Conservation (phyloP, 2,888 invertebrate species). For the Schizaphis graminum region DNA sequence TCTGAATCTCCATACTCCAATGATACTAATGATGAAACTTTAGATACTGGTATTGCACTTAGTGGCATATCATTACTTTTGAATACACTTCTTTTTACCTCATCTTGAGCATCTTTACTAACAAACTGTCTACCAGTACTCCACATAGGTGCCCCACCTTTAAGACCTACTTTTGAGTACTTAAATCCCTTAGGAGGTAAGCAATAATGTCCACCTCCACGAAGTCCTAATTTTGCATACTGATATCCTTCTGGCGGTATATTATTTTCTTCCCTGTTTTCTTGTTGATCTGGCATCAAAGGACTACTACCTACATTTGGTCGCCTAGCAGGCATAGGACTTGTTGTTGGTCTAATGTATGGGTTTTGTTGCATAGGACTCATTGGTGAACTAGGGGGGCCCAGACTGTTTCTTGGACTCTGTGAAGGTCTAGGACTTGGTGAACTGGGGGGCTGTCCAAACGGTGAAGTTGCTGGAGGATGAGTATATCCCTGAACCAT, state of each 20-base stretch:
- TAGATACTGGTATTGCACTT: slow-evolving; percentile 69
- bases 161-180: slow-evolving; percentile 76
- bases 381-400: slow-evolving; percentile 66
- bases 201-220: slow-evolving; percentile 74
- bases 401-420: slow-evolving; percentile 63
- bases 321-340: slow-evolving; percentile 71
- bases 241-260: slow-evolving; percentile 68
- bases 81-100: slow-evolving; percentile 67
- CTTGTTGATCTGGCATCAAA: slow-evolving; percentile 73
- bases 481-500: slow-evolving; percentile 67
- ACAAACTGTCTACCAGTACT: slow-evolving; percentile 68
- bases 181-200: slow-evolving; percentile 75
- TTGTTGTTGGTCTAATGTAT: slow-evolving; percentile 69
- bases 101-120: slow-evolving; percentile 66
- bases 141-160: slow-evolving; percentile 70
- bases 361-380: slow-evolving; percentile 69
- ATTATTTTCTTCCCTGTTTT: slow-evolving; percentile 65
- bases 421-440: slow-evolving; percentile 64
- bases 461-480: slow-evolving; percentile 63
- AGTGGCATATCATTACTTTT: slow-evolving; percentile 67
- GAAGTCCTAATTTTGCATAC: slow-evolving; percentile 59
- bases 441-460: slow-evolving; percentile 59
- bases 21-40: slow-evolving; percentile 74
- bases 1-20: slow-evolving; percentile 77
- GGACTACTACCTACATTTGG: slow-evolving; percentile 73